Evolutionary conservation across 2,113 vertebrate species (phyloP).

Genomic region (Archocentrus centrarchus): DNA sequence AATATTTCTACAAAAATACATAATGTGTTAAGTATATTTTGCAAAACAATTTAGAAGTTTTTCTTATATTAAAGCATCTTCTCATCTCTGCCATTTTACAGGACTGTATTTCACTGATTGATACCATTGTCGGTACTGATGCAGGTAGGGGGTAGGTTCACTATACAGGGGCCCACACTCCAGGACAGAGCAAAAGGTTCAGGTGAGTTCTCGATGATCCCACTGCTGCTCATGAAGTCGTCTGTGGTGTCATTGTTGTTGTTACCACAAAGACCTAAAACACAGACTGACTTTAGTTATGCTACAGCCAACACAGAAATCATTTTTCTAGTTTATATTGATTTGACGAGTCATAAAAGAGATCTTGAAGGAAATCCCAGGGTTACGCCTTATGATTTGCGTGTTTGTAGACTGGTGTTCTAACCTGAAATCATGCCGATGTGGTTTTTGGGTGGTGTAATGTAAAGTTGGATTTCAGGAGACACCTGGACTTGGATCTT

Average conservation of each 20-base stretch:
- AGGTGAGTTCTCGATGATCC: constrained; percentile 74
- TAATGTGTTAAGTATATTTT: not conserved
- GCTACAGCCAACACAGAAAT: not conserved
- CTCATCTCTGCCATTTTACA: constrained; percentile 6
- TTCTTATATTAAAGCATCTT: not conserved
- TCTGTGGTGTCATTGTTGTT: constrained; percentile 76
- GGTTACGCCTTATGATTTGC: not conserved
- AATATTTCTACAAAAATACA: constrained; percentile 77
- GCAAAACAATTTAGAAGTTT: not conserved
- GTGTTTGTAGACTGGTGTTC: not conserved
- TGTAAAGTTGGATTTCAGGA: constrained; percentile 80
- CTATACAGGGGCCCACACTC: constrained; percentile 61
- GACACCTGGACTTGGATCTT: constrained; percentile 77
- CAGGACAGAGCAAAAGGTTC: constrained; percentile 74
- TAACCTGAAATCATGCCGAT: constrained; percentile 52
- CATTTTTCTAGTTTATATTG: not conserved
- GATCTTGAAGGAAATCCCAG: not conserved
- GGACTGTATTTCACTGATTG: not conserved
- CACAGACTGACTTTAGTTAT: not conserved
- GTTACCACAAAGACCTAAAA: constrained; percentile 81
- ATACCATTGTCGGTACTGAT: constrained; percentile 81
- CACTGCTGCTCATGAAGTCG: constrained; percentile 75
- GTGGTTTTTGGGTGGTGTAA: constrained; percentile 58
- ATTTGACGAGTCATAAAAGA: not conserved
- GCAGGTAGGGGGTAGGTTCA: constrained; percentile 62